Base-by-base conservation (phyloP, 53 echinoderm and acorn worm genomes). In the Paelopatides confundens region DNA sequence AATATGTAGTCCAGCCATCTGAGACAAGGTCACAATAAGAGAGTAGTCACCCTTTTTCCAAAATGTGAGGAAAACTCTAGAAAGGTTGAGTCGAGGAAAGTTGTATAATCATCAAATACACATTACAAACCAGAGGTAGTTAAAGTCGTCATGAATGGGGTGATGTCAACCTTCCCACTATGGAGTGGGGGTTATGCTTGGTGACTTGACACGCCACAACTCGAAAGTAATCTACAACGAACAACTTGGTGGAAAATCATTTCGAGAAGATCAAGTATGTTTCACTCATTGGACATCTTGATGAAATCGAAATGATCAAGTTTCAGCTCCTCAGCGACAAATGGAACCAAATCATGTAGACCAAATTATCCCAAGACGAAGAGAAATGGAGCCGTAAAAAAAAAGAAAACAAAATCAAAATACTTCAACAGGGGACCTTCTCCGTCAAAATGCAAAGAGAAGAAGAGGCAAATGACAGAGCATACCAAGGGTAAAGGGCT, bases 201-300 rank as follows among this genome's bases (percentile, higher is more conserved):
- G 71, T 21, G 71, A 70, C 35, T n/a, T 70, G 5, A 12, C 31
- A 11, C 31, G 71, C 13, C 43, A 71, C 43, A 17, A 71, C 32
- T 0, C 4, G 15, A 36, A 27, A 23, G 65, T 3, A 5, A 12
- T 30, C 2, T 27, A 21, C 3, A n/a, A 79, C 81, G 4, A 79
- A 79, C n/a, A 79, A 79, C 31, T 4, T 79, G 31, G 81, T 79
- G 6, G 81, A 79, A 52, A 79, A 52, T 50, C 51, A 48, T 24
- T 79, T 79, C 51, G 81, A 79, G 31, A 79, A 79, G 50, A 28
- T 79, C 12, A 79, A 50, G 26, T 50, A 18, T 15, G 15, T 9
- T 14, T 36, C 38, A 21, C 3, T 71, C 38, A 40, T 36, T 15
- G 71, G 4, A 15, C 71, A 71, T 21, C 9, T 71, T 4, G 35